Base-by-base conservation (phyloP, 2,888 invertebrate species). In the Oscheius onirici region DNA sequence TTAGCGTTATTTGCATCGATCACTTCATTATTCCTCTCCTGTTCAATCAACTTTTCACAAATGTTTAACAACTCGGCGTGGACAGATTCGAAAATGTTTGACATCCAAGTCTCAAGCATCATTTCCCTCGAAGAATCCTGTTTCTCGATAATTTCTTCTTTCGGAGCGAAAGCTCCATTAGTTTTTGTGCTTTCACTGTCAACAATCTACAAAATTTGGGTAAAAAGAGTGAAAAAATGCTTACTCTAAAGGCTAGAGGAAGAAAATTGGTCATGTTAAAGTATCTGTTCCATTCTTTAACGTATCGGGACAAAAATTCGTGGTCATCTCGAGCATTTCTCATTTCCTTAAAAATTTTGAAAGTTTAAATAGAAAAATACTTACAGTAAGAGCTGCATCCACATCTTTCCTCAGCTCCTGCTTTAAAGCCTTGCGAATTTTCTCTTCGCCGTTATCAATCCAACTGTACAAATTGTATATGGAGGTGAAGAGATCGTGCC, bases 81-180 rank as follows among this genome's bases (percentile, higher is more conserved):
- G 80, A 99, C 96, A 88, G 95, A 94, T 88, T 92, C 92, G 89
- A 99, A 99, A 87, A 99, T 97, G 88, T 93, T 94, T 88, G 93
- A 93, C 90, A 97, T 97, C 99, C 99, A 99, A 73, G 94, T 95
- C 89, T 97, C 96, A 76, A 99, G 90, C 99, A 99, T 99, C 74
- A 97, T 90, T 65, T 76, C 55, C 13, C 17, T 15, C 2, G n/a
- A 40, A 17, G 51, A 26, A 8, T 66, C 41, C 5, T 13, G 28
- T 40, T 13, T 54, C 28, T 44, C 17, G 49, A 26, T 17, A 8
- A 11, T 13, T 28, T 71, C 71, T 17, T 51, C 22, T n/a, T 24
- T 66, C n/a, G 41, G 22, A 17, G 52, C 34, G 10, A n/a, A 22
- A 1, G 54, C 2, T 58, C 41, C 41, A 15, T 43, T 54, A 5